Conservation (phyloP, 2,113 vertebrate genomes). For the Grus americana region DNA sequence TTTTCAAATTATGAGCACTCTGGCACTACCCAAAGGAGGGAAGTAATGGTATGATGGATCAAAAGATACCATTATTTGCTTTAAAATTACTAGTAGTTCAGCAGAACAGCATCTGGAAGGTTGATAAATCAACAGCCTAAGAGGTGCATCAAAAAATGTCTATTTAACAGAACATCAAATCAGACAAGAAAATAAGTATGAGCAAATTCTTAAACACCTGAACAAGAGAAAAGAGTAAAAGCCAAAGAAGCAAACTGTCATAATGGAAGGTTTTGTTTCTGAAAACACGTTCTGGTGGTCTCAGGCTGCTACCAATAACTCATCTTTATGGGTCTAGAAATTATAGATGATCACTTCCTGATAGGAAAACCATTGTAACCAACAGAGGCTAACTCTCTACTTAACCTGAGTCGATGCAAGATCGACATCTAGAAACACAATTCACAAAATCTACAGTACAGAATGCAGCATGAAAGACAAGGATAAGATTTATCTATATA, state of each 20-base stretch:
- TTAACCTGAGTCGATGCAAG: not conserved
- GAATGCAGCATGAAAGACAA: not conserved
- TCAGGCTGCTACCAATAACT: not conserved
- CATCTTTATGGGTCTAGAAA: not conserved
- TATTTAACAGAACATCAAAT: not conserved
- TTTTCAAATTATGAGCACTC: not conserved
- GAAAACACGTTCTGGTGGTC: not conserved
- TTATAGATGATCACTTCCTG: not conserved
- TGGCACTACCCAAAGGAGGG: not conserved
- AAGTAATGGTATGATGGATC: not conserved
- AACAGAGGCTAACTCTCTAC: not conserved
- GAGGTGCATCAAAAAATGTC: not conserved
- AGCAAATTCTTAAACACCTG: not conserved
- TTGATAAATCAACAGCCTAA: not conserved
- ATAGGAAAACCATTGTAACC: not conserved
- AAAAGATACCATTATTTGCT: not conserved
- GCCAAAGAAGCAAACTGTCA: not conserved
- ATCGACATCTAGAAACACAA: not conserved
- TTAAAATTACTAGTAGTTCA: not conserved
- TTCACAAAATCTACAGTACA: not conserved
- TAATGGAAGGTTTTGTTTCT: not conserved
- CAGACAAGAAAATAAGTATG: not conserved
- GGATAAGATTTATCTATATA: not conserved
- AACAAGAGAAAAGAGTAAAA: not conserved
- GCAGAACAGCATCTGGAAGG: not conserved